Percentiles rank a stretch among this genome's conserved stretches.
These are phyloP conservation scores for Eurystomus glaucurus DNA, from an alignment of 2,797 vertebrate species.

Conservation along the genomic window DNA sequence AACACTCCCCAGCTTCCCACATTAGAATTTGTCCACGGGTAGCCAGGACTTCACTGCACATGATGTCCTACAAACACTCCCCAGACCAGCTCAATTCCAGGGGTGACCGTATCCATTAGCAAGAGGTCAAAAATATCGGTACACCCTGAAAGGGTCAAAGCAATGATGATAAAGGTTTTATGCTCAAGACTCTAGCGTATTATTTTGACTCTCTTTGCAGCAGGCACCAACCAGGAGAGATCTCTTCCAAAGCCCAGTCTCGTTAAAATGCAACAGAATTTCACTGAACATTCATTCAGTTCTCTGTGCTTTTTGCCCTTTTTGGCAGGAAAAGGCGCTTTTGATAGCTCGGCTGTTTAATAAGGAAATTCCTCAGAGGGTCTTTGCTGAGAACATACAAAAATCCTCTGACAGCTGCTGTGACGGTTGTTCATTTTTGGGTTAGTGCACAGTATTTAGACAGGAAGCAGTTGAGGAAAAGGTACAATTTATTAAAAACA, in stretches of 20 bases:
- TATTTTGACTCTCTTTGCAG: background rate
- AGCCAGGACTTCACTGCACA: background rate
- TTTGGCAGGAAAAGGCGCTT: conserved; percentile 57
- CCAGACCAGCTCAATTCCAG: background rate
- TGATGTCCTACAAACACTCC: background rate
- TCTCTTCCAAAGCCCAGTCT: conserved; percentile 1
- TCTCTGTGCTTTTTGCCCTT: conserved; percentile 61
- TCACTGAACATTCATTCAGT: conserved; percentile 4
- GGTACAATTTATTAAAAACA: conserved; percentile 50
- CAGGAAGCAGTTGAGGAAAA: conserved; percentile 46
- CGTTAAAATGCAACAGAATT: conserved; percentile 56
- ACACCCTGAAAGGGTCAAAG: background rate
- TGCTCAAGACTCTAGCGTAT: background rate
- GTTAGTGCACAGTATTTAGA: background rate
- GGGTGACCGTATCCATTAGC: background rate
- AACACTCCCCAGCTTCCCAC: background rate
- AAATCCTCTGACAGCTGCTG: conserved; percentile 57
- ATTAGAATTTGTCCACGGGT: background rate
- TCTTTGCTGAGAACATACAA: conserved; percentile 34
- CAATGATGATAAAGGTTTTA: background rate
- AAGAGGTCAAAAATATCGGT: background rate
- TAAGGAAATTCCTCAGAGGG: conserved; percentile 66
- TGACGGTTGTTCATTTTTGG: conserved; percentile 20
- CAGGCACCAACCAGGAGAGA: background rate
- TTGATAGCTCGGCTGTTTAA: conserved; percentile 44